Percentiles rank a stretch among this genome's conserved stretches.
Conservation (phyloP, 2,113 vertebrate species). For the Cygnus buccinator region DNA sequence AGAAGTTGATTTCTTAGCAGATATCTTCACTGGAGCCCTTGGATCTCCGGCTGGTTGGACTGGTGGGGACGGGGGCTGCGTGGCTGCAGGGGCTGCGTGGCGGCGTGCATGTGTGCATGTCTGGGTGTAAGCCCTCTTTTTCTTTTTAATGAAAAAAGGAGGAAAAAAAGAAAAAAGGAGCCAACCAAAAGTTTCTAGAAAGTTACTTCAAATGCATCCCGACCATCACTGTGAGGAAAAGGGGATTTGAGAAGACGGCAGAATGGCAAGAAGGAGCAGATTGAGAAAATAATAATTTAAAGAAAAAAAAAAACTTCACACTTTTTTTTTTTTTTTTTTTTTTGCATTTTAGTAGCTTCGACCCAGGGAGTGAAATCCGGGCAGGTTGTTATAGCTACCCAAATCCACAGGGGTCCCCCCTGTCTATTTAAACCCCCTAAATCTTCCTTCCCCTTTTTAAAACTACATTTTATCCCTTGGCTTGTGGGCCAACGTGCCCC, state of each 20-base stretch:
- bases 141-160: neutral
- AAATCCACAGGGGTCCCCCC: conserved; percentile 84
- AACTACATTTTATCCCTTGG: conserved; percentile 83
- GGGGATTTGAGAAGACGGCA: neutral
- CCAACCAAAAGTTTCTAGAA: neutral
- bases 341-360: conserved; percentile 87
- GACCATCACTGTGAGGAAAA: neutral
- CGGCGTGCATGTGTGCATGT: neutral
- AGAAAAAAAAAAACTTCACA: conserved; percentile 53
- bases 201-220: neutral
- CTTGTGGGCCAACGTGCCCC: conserved; percentile 83
- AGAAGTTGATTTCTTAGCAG: conserved; percentile 39
- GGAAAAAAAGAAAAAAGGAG: neutral
- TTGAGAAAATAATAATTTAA: neutral
- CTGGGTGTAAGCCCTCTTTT: neutral
- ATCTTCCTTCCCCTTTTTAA: conserved; percentile 79
- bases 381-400: conserved; percentile 91
- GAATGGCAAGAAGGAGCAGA: neutral
- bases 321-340: conserved; percentile 74
- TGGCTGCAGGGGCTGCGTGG: neutral
- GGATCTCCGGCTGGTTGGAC: conserved; percentile 5
- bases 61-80: conserved; percentile 10
- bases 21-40: conserved; percentile 22
- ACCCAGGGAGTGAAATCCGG: conserved; percentile 88
- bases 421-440: conserved; percentile 86